Base-by-base conservation (phyloP, 2,113 vertebrate species). In the Chloroceryle aenea region DNA sequence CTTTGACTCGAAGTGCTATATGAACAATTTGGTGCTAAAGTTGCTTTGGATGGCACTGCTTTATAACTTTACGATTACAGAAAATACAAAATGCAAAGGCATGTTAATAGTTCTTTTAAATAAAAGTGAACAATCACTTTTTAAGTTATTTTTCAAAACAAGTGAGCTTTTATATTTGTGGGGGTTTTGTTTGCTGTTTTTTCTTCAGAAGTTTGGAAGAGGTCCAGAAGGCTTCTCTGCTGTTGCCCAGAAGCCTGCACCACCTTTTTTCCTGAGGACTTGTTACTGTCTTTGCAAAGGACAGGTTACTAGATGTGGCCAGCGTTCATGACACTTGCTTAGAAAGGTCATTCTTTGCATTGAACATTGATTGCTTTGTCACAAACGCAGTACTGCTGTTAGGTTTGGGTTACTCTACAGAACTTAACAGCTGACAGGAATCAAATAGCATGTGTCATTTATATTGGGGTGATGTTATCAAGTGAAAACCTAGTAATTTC, bases 381-480 rank as follows among this genome's bases (percentile, higher is more conserved):
- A 55, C 34, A 55, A 88, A 34, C 8, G 22, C 36, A 25, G 30
- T 19, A 26, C 43, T 55, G 34, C 64, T 2, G 0, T 58, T 77
- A 58, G 48, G 17, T 84, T 81, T 43, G 29, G 18, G 22, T 78
- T 91, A 38, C 56, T 67, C 4, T 55, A 0, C 38, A 48, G 66
- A 67, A 52, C 9, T 66, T 62, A 9, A 2, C 21, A 0, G 3
- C 16, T 63, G 56, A 5, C 26, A 19, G 10, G 42, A 71, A 38
- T 80, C 34, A 4, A 11, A 14, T 4, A 61, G 45, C 45, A 38
- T 0, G 0, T 34, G 26, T 74, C 30, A 22, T 66, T 53, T 36
- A n/a, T 16, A n/a, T 11, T 30, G 21, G 17, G 89, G 34, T 36
- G 22, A 30, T 52, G 29, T 17, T 53, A 58, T 14, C 12, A 58